These are phyloP conservation scores for Drosophila tanythrix DNA, from an alignment of 2,888 invertebrate genomes.

Conservation along the genomic window DNA sequence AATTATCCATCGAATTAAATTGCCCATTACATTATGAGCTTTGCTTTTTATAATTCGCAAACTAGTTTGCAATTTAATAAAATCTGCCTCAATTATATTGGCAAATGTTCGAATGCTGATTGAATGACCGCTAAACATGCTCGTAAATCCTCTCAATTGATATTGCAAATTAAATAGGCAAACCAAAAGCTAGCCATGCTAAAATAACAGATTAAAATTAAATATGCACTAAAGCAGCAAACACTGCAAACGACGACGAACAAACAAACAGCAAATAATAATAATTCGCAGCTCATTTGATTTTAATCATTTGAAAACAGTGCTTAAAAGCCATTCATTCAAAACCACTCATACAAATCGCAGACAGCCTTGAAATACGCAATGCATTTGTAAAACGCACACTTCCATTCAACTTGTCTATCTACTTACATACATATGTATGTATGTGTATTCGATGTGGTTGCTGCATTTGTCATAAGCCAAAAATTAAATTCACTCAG, in stretches of 20 bases:
- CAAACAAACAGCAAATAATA: conserved; percentile 26
- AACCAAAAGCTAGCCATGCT: conserved; percentile 28
- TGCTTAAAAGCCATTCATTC: conserved; percentile 40
- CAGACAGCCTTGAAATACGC: conserved; percentile 47
- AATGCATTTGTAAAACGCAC: conserved; percentile 32
- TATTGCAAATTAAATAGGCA: conserved; percentile 40
- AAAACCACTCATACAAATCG: conserved; percentile 4
- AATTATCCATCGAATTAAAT: neutral
- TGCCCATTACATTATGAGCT: neutral
- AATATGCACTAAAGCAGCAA: conserved; percentile 25
- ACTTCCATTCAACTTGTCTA: conserved; percentile 1
- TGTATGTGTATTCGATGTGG: neutral
- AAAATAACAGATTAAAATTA: conserved; percentile 41
- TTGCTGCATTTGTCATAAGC: conserved; percentile 21
- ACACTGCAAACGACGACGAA: conserved; percentile 7
- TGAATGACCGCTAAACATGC: conserved; percentile 10
- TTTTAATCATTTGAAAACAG: conserved; percentile 54
- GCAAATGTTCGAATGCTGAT: conserved; percentile 7
- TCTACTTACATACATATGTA: neutral
- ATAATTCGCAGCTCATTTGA: conserved; percentile 69
- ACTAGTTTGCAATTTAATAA: conserved; percentile 1
- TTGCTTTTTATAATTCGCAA: conserved; percentile 1
- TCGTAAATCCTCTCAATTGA: conserved; percentile 19
- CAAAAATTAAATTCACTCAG: conserved; percentile 36
- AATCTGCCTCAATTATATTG: conserved; percentile 19